Evolutionary conservation across 2,797 vertebrate genomes (phyloP).

Genomic region (Carcharodon carcharias): DNA sequence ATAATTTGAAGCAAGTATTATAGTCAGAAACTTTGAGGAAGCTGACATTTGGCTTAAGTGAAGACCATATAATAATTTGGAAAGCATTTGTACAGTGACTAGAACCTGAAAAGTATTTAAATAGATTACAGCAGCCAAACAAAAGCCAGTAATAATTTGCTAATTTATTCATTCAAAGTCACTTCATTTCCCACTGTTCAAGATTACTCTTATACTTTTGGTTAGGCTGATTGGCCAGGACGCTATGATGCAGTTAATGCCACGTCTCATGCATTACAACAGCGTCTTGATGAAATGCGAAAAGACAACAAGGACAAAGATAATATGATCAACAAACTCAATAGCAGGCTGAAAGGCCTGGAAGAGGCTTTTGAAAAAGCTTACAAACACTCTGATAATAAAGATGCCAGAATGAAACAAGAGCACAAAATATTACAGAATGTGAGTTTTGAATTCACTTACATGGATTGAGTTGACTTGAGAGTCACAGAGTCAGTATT

Average conservation of each 20-base stretch:
- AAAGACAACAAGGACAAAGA: slow-evolving; percentile 74
- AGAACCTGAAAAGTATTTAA: neutral
- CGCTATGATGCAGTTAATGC: slow-evolving; percentile 63
- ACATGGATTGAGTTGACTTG: neutral
- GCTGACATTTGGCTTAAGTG: neutral
- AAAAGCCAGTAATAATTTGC: neutral
- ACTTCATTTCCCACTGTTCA: neutral
- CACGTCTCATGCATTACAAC: slow-evolving; percentile 69
- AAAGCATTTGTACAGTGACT: neutral
- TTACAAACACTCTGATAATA: slow-evolving; percentile 70
- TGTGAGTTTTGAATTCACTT: slow-evolving; percentile 58
- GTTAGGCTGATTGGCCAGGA: slow-evolving; percentile 76
- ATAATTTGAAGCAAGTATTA: neutral
- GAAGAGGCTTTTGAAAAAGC: slow-evolving; percentile 71
- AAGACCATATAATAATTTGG: neutral
- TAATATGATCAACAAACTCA: slow-evolving; percentile 57
- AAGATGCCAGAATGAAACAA: slow-evolving; percentile 68
- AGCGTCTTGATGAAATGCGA: slow-evolving; percentile 73
- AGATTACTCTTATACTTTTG: slow-evolving; percentile 26
- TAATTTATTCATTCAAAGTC: neutral
- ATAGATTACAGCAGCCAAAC: neutral
- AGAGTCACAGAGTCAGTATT: neutral
- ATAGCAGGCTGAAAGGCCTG: slow-evolving; percentile 64
- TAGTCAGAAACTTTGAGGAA: neutral
- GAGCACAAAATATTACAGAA: slow-evolving; percentile 89